These are phyloP conservation scores for Petrocephalus schoutedeni DNA, from an alignment of 2,797 vertebrate genomes.

Conservation along the genomic window DNA sequence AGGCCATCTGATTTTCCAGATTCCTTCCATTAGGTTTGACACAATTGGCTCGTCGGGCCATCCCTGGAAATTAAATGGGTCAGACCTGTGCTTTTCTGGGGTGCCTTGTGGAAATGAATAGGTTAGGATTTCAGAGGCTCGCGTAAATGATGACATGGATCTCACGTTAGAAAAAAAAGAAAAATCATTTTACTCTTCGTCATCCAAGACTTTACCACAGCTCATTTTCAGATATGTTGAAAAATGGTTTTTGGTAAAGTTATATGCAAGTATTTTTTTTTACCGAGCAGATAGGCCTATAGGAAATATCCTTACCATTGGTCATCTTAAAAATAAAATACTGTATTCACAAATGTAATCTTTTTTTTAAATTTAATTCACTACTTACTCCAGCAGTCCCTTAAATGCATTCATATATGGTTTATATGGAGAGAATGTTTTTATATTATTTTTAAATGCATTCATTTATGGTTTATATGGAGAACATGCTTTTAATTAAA, in stretches of 20 bases:
- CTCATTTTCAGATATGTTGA: neutral
- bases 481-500: neutral
- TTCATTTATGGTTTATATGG: neutral
- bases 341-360: neutral
- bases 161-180: neutral
- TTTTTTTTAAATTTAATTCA: neutral
- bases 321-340: neutral
- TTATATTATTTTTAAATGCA: too few species aligned
- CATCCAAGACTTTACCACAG: neutral
- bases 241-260: neutral
- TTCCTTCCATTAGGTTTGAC: slow-evolving; percentile 27
- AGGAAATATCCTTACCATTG: neutral
- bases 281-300: neutral
- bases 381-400: neutral
- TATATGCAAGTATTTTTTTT: slow-evolving; percentile 7
- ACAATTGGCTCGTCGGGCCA: slow-evolving; percentile 16
- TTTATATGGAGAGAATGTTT: too few species aligned
- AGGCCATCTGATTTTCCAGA: slow-evolving; percentile 9
- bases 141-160: neutral
- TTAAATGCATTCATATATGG: neutral
- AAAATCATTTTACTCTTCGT: neutral
- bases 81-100: slow-evolving; percentile 6
- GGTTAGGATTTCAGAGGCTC: neutral
- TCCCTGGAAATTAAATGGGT: slow-evolving; percentile 1
- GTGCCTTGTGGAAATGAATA: neutral